Evolutionary conservation across 1,140 invertebrate species (phyloP), one percentile per base, ranked within the genome.

Genomic region (Apocrypta bakeri): DNA sequence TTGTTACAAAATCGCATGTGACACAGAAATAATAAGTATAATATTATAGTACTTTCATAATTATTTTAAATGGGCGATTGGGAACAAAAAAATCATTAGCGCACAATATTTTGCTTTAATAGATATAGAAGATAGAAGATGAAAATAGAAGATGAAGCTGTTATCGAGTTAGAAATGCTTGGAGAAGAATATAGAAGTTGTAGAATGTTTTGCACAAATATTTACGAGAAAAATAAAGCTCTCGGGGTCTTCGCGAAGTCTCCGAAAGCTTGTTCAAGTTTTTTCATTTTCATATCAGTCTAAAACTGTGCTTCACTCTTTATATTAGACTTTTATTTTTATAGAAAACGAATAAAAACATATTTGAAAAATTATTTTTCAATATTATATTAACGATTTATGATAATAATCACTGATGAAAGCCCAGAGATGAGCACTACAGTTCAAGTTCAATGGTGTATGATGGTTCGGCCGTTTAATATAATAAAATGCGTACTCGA

Each of bases 331-430:
- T n/a, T n/a, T n/a, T n/a, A n/a, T n/a, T n/a, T n/a, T n/a, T n/a
- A n/a, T n/a, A n/a, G n/a, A n/a, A n/a, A n/a, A n/a, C n/a, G n/a
- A n/a, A n/a, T n/a, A n/a, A n/a, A n/a, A n/a, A n/a, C n/a, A n/a
- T n/a, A n/a, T n/a, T n/a, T n/a, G n/a, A n/a, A n/a, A n/a, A n/a
- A n/a, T n/a, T n/a, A n/a, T n/a, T n/a, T n/a, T n/a, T n/a, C n/a
- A n/a, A n/a, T n/a, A n/a, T n/a, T 25, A 74, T 31, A 74, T 74
- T 74, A 74, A 48, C 24, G 72, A 31, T 74, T 56, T n/a, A 40
- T 25, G 69, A 42, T 72, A n/a, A n/a, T n/a, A n/a, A n/a, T n/a
- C n/a, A n/a, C n/a, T n/a, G n/a, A n/a, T n/a, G n/a, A 56, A 7
- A 42, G 33, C 0, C 6, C 17, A 21, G 24, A 11, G 11, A 25